Base-by-base conservation (phyloP, 1,140 invertebrate species). In the Chrysopa pallens region DNA sequence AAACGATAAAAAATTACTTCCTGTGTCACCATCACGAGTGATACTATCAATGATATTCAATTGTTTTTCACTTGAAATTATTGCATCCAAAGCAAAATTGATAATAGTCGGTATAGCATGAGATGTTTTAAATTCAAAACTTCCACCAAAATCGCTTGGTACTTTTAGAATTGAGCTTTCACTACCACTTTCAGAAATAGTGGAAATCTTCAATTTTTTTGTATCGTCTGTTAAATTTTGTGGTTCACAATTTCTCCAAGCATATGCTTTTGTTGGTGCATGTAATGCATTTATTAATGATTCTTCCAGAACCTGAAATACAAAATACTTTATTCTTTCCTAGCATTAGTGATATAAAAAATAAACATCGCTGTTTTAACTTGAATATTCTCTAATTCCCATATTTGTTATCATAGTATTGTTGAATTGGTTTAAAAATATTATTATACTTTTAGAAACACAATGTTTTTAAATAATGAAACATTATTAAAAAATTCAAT, bases 21-120 rank as follows among this genome's bases (percentile, higher is more conserved):
- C 80, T 57, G 72, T 76, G 54, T 81, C 72, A 2, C 74, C 74
- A 58, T 78, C 74, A 11, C 76, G 74, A 50, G 50, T 60, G 45
- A 70, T 66, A 6, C 54, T 50, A 54, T 82, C 79, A 40, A 82
- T 64, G 33, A 56, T 57, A 59, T 84, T 76, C 8, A 83, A 50
- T 44, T 69, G 59, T 28, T 60, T 53, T 38, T 70, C 62, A 40
- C 68, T 66, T 12, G 66, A 59, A 36, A 73, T 63, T 28, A 80
- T 44, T 17, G 63, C 65, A 35, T 72, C 61, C 47, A 67, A 70
- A 14, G 69, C 68, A 48, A 60, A 69, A 37, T 56, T 53, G 15
- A 66, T 29, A 29, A 60, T 51, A 14, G 47, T 53, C 11, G 54
- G 43, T 46, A 69, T 48, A 13, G 50, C 47, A 42, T 61, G 41